These are phyloP conservation scores for Berghia stephanieae DNA, from an alignment of 1,140 invertebrate genomes.

Conservation along the genomic window DNA sequence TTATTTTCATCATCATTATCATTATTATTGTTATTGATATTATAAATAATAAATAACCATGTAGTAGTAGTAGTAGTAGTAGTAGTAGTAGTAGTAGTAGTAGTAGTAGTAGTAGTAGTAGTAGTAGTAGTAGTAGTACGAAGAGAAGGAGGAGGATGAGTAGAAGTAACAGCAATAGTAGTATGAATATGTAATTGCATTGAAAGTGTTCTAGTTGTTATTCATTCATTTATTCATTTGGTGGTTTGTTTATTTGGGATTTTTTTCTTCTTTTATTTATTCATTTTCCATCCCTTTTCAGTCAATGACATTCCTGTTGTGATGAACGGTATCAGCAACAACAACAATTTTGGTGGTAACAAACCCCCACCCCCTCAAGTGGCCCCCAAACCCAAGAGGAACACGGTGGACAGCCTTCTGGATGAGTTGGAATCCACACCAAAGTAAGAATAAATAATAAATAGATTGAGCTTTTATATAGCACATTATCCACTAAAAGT, in stretches of 20 bases:
- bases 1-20: no score
- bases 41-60: no score
- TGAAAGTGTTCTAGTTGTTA: neutral
- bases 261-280: no score
- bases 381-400: constrained; percentile 57
- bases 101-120: neutral
- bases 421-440: constrained; percentile 78
- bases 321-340: neutral
- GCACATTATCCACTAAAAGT: no score
- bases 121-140: neutral
- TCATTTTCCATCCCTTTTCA: constrained; percentile 7
- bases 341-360: constrained; percentile 36
- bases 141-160: neutral
- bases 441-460: no score
- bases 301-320: constrained; percentile 31
- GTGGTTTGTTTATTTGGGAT: no score
- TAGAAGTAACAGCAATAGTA: neutral
- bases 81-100: no score
- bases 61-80: no score
- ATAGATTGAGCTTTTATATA: no score
- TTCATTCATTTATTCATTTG: neutral
- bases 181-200: neutral
- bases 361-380: constrained; percentile 43
- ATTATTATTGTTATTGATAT: no score
- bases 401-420: constrained; percentile 84